Evolutionary conservation across 2,888 invertebrate genomes (phyloP).

Genomic region (Trachelus iudaicus): DNA sequence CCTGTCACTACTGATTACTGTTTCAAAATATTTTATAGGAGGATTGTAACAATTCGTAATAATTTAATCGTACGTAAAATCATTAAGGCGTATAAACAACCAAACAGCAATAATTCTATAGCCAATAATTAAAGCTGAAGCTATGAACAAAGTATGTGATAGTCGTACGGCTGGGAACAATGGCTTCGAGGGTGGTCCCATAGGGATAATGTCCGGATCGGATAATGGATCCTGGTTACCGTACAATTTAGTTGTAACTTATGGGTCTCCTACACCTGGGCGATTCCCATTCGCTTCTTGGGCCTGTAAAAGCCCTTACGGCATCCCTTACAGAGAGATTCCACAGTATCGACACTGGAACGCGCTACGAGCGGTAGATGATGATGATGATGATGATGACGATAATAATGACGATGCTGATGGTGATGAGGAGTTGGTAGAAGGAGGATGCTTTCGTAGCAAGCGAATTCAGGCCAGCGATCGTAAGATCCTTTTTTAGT

Average conservation of each 20-base stretch:
- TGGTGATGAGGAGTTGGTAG: background rate
- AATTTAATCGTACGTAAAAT: background rate
- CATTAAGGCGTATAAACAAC: background rate
- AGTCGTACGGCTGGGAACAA: conserved; percentile 27
- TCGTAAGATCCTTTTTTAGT: background rate
- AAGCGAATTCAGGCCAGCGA: background rate
- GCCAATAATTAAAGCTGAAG: background rate
- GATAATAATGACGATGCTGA: background rate
- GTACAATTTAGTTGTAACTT: conserved; percentile 44
- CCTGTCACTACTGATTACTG: background rate
- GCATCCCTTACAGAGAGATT: background rate
- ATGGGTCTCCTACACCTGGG: conserved; percentile 26
- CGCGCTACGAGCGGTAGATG: background rate
- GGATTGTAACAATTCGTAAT: background rate
- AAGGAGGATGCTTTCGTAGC: background rate
- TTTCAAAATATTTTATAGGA: background rate
- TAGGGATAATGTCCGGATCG: conserved; percentile 23
- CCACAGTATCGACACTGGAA: background rate
- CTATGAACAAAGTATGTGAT: conserved; percentile 25
- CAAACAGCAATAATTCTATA: background rate
- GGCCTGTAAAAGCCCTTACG: background rate
- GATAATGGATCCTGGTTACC: conserved; percentile 43
- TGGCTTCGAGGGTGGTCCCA: conserved; percentile 32
- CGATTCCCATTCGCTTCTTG: conserved; percentile 9
- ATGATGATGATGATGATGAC: background rate